These are phyloP conservation scores for Trematocara macrostoma DNA, from an alignment of 2,113 vertebrate genomes.

Conservation along the genomic window DNA sequence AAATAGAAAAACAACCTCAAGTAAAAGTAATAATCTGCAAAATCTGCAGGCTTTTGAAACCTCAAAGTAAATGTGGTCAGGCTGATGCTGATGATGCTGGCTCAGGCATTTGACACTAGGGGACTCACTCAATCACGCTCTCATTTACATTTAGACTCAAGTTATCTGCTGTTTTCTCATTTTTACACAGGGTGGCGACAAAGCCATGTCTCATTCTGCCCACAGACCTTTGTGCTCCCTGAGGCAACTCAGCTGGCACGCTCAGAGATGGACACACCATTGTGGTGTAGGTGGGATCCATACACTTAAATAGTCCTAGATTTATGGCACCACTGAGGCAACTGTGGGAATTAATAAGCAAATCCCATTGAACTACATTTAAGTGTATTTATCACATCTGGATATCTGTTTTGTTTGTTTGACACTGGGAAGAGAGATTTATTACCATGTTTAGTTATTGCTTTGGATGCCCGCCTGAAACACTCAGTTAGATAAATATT, in stretches of 20 bases:
- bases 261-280: not conserved
- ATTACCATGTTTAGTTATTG: not conserved
- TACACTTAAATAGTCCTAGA: not conserved
- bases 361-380: not conserved
- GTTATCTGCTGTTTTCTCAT: not conserved
- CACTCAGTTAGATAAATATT: not conserved
- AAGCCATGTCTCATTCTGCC: not conserved
- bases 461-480: not conserved
- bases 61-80: not conserved
- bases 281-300: not conserved
- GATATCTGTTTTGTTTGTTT: not conserved
- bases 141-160: not conserved
- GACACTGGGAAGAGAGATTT: not conserved
- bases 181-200: constrained; percentile 36
- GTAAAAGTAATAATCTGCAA: not conserved
- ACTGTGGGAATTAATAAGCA: not conserved
- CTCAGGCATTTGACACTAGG: not conserved
- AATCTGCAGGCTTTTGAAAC: not conserved
- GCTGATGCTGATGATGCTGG: not conserved
- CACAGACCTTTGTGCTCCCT: not conserved
- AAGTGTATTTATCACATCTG: not conserved
- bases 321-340: not conserved
- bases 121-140: not conserved
- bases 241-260: not conserved
- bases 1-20: not conserved